phyloP scores from a whole-genome alignment of 2,797 vertebrate species.

The Echiichthys vipera region DNA sequence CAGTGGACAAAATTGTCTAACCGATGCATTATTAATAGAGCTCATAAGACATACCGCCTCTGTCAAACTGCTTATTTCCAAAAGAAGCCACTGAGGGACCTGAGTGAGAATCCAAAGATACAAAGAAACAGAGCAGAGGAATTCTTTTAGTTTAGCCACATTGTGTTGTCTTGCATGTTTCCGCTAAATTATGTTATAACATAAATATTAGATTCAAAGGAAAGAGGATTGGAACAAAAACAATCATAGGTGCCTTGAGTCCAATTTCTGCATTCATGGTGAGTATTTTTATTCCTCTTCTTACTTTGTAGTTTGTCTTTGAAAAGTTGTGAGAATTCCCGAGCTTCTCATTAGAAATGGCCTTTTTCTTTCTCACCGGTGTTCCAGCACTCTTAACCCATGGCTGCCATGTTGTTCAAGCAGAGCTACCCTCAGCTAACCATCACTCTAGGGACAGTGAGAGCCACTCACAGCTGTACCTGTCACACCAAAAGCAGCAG shows the following conservation, averaged over 20 bases:
- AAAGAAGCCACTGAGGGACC: slow-evolving; percentile 45
- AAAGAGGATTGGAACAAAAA: neutral
- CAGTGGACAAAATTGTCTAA: slow-evolving; percentile 50
- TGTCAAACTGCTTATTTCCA: slow-evolving; percentile 39
- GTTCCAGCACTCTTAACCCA: slow-evolving; percentile 25
- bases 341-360: slow-evolving; percentile 69
- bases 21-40: slow-evolving; percentile 68
- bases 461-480: slow-evolving; percentile 15
- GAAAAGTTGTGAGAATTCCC: slow-evolving; percentile 40
- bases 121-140: slow-evolving; percentile 30
- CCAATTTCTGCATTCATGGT: neutral
- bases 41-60: slow-evolving; percentile 49
- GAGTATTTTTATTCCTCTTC: slow-evolving; percentile 7
- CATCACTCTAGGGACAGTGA: slow-evolving; percentile 58
- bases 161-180: slow-evolving; percentile 18
- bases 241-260: neutral
- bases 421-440: slow-evolving; percentile 49
- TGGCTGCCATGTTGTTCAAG: slow-evolving; percentile 39
- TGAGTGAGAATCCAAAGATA: slow-evolving; percentile 46
- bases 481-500: slow-evolving; percentile 32
- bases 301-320: slow-evolving; percentile 14
- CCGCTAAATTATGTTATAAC: slow-evolving; percentile 6
- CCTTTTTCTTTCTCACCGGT: slow-evolving; percentile 37
- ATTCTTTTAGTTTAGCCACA: slow-evolving; percentile 8
- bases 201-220: slow-evolving; percentile 5